These are phyloP conservation scores for Oeneis ivallda DNA, from an alignment of 2,888 invertebrate species.

Conservation along the genomic window DNA sequence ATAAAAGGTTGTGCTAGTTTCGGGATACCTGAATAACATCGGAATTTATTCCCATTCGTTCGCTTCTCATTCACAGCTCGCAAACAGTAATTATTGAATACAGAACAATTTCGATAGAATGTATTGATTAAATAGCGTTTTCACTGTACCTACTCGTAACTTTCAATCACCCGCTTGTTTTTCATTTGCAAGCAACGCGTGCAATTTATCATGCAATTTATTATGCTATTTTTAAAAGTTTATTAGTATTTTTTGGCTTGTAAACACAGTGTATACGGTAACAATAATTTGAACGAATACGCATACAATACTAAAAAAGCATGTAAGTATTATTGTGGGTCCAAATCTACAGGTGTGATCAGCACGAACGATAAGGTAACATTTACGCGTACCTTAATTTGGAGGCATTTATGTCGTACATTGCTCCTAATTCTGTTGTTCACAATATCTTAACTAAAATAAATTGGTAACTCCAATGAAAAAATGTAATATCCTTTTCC, in stretches of 20 bases:
- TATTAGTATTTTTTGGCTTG: neutral
- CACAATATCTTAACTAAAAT: too few species aligned
- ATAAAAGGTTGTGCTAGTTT: neutral
- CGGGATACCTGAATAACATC: conserved; percentile 1
- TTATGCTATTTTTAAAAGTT: neutral
- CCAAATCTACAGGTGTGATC: too few species aligned
- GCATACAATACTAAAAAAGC: too few species aligned
- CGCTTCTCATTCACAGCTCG: neutral
- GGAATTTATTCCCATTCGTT: conserved; percentile 8
- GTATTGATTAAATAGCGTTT: conserved; percentile 16
- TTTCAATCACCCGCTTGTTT: conserved; percentile 15
- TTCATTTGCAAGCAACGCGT: conserved; percentile 14
- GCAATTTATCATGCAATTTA: conserved; percentile 15
- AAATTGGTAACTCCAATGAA: too few species aligned
- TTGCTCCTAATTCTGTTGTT: too few species aligned
- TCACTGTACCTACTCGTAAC: conserved; percentile 4
- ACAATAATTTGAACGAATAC: neutral
- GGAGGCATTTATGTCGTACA: too few species aligned
- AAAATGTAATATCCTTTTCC: too few species aligned
- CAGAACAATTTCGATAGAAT: conserved; percentile 10
- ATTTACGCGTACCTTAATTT: too few species aligned
- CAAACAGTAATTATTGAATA: conserved; percentile 3
- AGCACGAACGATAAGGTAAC: too few species aligned
- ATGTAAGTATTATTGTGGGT: too few species aligned
- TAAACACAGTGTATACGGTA: neutral